These are phyloP conservation scores for Prionace glauca DNA, from an alignment of 2,797 vertebrate species.

Conservation along the genomic window DNA sequence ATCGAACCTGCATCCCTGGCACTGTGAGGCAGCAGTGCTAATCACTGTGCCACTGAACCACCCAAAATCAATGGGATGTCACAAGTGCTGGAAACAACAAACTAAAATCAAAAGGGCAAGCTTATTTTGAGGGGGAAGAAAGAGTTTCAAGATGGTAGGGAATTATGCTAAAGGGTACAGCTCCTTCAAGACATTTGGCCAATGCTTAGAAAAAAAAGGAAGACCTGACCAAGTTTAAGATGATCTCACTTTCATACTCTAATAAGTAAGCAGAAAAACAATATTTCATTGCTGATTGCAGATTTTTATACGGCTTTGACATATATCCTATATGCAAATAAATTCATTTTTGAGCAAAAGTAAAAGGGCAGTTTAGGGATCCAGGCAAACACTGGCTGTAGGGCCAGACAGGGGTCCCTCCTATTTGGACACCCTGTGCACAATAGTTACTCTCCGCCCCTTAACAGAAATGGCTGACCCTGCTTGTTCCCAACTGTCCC, in stretches of 20 bases:
- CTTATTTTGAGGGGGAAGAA: not conserved
- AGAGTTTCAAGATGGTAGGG: not conserved
- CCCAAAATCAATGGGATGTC: not conserved
- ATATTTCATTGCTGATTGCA: not conserved
- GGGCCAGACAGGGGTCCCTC: not conserved
- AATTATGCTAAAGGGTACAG: not conserved
- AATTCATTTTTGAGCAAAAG: not conserved
- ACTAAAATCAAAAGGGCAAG: not conserved
- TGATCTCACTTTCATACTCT: not conserved
- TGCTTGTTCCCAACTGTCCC: not conserved
- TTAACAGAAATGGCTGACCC: not conserved
- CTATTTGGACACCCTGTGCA: not conserved
- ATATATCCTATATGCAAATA: not conserved
- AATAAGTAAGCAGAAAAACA: not conserved
- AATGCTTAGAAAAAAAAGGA: not conserved
- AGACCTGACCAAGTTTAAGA: not conserved
- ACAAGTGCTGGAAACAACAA: not conserved
- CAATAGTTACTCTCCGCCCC: not conserved
- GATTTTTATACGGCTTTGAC: not conserved
- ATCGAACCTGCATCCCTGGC: too few relatives aligned
- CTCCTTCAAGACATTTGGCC: not conserved
- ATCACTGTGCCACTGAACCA: too few relatives aligned
- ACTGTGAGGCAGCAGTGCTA: too few relatives aligned
- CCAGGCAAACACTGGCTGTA: not conserved
- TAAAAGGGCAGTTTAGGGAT: not conserved